A percentile compares a stretch with the other conserved stretches of the same genome.
These are phyloP conservation scores for Fragum fragum DNA, from an alignment of 2,888 invertebrate species.

Conservation along the genomic window DNA sequence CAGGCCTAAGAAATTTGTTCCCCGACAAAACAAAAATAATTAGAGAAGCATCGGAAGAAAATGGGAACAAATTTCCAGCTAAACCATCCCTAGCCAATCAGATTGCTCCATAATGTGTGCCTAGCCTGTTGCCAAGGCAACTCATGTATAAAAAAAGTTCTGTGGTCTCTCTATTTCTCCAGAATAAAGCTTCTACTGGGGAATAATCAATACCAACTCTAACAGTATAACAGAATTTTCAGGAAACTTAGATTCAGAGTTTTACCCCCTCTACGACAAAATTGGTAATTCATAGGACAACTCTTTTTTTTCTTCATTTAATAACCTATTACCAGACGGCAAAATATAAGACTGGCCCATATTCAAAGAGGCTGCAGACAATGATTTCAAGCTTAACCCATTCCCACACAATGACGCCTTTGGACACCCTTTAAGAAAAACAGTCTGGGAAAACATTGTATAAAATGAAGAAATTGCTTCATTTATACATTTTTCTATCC, in stretches of 20 bases:
- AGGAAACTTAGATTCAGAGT: neutral
- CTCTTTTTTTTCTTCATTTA: no score
- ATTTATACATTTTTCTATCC: no score
- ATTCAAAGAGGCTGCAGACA: no score
- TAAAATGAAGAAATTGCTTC: no score
- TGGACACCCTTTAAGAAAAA: no score
- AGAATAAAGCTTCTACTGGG: constrained; percentile 2
- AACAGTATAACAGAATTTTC: neutral
- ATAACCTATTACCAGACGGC: no score
- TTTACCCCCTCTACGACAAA: no score
- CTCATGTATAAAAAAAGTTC: constrained; percentile 49
- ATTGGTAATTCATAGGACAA: no score
- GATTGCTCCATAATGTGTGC: constrained; percentile 43
- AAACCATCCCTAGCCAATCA: constrained; percentile 50
- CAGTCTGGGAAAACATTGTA: no score
- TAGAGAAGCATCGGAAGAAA: neutral
- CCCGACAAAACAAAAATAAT: constrained; percentile 5
- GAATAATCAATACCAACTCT: constrained; percentile 30
- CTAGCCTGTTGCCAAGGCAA: constrained; percentile 61
- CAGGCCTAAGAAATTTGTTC: constrained; percentile 3
- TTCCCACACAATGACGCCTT: no score
- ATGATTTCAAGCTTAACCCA: no score
- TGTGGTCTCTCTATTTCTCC: constrained; percentile 23
- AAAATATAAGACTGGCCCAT: no score
- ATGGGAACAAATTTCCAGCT: neutral